Evolutionary conservation across 2,888 invertebrate genomes (phyloP).

Genomic region (Hyposoter dolosus): DNA sequence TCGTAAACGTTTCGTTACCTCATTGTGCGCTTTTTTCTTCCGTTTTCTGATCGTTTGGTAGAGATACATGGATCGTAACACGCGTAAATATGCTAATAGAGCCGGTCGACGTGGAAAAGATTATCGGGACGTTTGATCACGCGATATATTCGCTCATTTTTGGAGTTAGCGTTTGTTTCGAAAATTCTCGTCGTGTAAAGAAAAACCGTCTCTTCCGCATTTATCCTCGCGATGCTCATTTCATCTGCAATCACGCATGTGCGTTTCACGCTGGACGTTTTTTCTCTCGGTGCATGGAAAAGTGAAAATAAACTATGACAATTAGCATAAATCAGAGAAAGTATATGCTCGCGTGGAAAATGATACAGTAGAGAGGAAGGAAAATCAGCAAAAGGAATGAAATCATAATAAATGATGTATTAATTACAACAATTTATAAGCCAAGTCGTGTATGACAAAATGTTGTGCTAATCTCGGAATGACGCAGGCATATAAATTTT

Average conservation of each 20-base stretch:
- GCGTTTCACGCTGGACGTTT: not conserved
- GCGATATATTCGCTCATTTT: not conserved
- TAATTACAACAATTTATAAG: conserved; percentile 56
- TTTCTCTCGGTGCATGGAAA: not conserved
- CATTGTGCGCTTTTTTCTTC: conserved; percentile 35
- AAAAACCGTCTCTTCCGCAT: not conserved
- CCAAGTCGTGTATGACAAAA: conserved; percentile 51
- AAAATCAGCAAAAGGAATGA: conserved; percentile 1
- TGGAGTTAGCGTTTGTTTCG: not conserved
- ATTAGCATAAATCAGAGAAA: not conserved
- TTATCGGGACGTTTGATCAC: conserved; percentile 11
- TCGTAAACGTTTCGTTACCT: conserved; percentile 54
- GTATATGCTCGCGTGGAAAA: not conserved
- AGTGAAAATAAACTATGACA: not conserved
- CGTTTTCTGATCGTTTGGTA: not conserved
- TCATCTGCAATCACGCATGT: not conserved
- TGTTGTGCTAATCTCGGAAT: conserved; percentile 66
- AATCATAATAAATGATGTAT: conserved; percentile 30
- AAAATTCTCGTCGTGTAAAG: not conserved
- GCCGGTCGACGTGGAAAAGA: not conserved
- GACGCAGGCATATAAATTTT: conserved; percentile 61
- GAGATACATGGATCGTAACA: conserved; percentile 4
- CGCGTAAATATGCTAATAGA: conserved; percentile 20
- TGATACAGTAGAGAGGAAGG: not conserved
- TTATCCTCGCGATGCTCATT: not conserved